phyloP scores from a whole-genome alignment of 2,113 vertebrate species.

The cat (Felis catus) region F.catus_Fca126_mat1.0 CM031413.1:75600001-75600500 shows the following conservation, averaged over 20 bases:
- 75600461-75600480: background rate
- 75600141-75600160: background rate
- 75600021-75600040: constrained; percentile 60
- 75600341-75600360: too few relatives aligned
- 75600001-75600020: constrained; percentile 60
- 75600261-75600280: too few relatives aligned
- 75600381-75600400: too few relatives aligned
- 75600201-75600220: background rate
- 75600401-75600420: too few relatives aligned
- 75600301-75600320: too few relatives aligned
- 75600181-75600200: background rate
- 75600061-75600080: background rate
- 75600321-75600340: too few relatives aligned
- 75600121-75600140: constrained; percentile 18
- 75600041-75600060: constrained; percentile 62
- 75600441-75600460: background rate
- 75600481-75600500: background rate
- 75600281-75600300: too few relatives aligned
- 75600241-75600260: too few relatives aligned
- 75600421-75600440: too few relatives aligned
- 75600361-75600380: too few relatives aligned
- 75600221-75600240: too few relatives aligned
- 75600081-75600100: background rate
- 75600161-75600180: background rate
- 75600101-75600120: constrained; percentile 62